Base-by-base conservation (phyloP, 2,888 invertebrate species). In the Pseudococcus viburni region DNA sequence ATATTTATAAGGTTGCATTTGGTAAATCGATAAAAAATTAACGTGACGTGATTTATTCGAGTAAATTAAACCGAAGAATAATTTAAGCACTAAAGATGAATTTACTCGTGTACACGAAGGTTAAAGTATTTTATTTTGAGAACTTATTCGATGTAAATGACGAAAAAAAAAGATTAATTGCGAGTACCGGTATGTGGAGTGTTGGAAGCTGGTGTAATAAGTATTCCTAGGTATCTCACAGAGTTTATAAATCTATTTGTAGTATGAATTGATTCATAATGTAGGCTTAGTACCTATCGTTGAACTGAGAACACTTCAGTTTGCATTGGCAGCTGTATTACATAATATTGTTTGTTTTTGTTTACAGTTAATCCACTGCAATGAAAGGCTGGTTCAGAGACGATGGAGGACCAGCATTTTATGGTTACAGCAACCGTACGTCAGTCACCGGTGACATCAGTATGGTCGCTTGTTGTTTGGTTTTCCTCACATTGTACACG, bases 391-490 rank as follows among this genome's bases (percentile, higher is more conserved):
- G 97, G 98, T 98, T 98, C 93, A 96, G 99, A 92, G 95, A 95
- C 93, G 96, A 98, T 94, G 98, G 98, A 92, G 98, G 97, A 91
- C 99, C 99, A 90, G 98, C 98, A 91, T 95, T 98, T 90, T 99
- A 99, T 93, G 96, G 95, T 91, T 97, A 97, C 93, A 96, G 96
- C 92, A 98, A 98, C 93, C 94, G 98, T 91, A 99, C 98, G 64
- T 96, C 99, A 51, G 99, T 98, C 91, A 97, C 97, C 84, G 97
- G 97, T 22, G 99, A 99, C 92, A 95, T 97, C 89, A 95, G 96
- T 64, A 94, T 96, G 91, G 95, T 98, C 90, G 95, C 96, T 90
- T 95, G 97, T 90, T 94, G 96, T 90, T 94, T 97, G 90, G 94
- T 97, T 89, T 98, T 98, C 92, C 94, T 95, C 91, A 98, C 98